These are phyloP conservation scores for Botia almorhae DNA, from an alignment of 2,797 vertebrate species.

Conservation along the genomic window DNA sequence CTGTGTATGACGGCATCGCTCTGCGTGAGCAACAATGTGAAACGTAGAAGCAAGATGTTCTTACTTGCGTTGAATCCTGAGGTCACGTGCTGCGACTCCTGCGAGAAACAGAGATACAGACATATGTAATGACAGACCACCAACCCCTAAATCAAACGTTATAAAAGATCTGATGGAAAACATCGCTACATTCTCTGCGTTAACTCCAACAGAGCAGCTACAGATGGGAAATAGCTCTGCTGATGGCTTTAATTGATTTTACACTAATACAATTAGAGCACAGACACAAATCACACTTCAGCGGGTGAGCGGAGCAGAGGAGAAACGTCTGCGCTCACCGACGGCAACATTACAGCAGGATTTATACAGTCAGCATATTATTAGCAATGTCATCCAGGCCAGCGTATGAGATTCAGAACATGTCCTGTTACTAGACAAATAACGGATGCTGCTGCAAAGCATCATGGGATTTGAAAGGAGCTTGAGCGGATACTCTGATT, in stretches of 20 bases:
- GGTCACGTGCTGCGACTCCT: conserved; percentile 93
- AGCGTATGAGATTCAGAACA: conserved; percentile 53
- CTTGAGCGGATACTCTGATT: conserved; percentile 18
- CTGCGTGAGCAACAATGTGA: conserved; percentile 14
- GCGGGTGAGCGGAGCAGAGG: conserved; percentile 21
- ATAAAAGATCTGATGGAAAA: conserved; percentile 5
- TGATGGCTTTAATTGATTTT: conserved; percentile 74
- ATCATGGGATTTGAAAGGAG: conserved; percentile 49
- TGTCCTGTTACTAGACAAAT: conserved; percentile 59
- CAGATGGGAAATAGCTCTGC: conserved; percentile 60
- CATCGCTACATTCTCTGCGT: conserved; percentile 23
- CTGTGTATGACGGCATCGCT: conserved; percentile 2
- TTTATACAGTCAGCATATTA: conserved; percentile 59
- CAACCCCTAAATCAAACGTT: conserved; percentile 40
- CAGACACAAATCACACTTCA: conserved; percentile 53
- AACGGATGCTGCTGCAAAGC: conserved; percentile 36
- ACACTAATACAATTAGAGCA: conserved; percentile 66
- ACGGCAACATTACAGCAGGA: conserved; percentile 51
- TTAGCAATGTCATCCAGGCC: conserved; percentile 58
- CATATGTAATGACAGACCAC: conserved; percentile 60
- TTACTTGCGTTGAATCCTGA: conserved; percentile 94
- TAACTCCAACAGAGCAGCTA: conserved; percentile 42
- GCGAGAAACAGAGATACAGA: conserved; percentile 59
- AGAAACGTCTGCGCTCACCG: conserved; percentile 32
- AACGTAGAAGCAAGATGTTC: conserved; percentile 61